These are phyloP conservation scores for Atta colombica DNA, from an alignment of 1,140 invertebrate species.

Conservation along the genomic window DNA sequence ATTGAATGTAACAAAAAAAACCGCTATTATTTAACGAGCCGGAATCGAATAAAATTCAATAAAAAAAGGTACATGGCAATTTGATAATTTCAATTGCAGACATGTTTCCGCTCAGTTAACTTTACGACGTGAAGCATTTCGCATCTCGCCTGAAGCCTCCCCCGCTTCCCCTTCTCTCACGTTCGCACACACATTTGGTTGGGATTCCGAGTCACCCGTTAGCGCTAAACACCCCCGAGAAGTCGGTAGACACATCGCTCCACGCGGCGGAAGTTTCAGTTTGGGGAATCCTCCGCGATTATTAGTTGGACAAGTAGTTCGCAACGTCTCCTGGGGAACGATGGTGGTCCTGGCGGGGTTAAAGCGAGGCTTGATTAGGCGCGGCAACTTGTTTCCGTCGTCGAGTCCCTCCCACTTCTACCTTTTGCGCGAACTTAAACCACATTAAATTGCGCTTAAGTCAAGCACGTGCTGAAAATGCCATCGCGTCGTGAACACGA, in stretches of 20 bases:
- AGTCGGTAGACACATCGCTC: conserved; percentile 53
- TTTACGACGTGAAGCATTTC: conserved; percentile 6
- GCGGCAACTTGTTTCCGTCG: conserved; percentile 80
- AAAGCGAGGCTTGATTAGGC: conserved; percentile 84
- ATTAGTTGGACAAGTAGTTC: conserved; percentile 85
- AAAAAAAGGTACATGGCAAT: not conserved
- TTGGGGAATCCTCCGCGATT: conserved; percentile 81
- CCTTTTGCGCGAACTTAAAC: conserved; percentile 81
- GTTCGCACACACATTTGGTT: conserved; percentile 15
- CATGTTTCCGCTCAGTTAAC: not conserved
- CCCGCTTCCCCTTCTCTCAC: not conserved
- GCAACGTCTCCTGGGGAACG: conserved; percentile 59
- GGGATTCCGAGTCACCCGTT: conserved; percentile 51
- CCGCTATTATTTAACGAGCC: not conserved
- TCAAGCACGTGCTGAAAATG: conserved; percentile 80
- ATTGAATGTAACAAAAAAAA: not conserved
- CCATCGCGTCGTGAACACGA: conserved; percentile 56
- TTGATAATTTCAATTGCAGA: conserved; percentile 4
- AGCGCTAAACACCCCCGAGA: conserved; percentile 38
- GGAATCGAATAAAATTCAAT: not conserved
- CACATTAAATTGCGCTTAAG: conserved; percentile 85
- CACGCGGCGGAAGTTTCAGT: conserved; percentile 75
- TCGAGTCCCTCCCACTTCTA: conserved; percentile 57
- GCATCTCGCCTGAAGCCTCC: not conserved
- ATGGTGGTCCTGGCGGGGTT: conserved; percentile 72